Percentiles rank a stretch among this genome's conserved stretches.
Evolutionary conservation across 2,797 vertebrate genomes (phyloP).

Genomic region (Rhinogobio ventralis): DNA sequence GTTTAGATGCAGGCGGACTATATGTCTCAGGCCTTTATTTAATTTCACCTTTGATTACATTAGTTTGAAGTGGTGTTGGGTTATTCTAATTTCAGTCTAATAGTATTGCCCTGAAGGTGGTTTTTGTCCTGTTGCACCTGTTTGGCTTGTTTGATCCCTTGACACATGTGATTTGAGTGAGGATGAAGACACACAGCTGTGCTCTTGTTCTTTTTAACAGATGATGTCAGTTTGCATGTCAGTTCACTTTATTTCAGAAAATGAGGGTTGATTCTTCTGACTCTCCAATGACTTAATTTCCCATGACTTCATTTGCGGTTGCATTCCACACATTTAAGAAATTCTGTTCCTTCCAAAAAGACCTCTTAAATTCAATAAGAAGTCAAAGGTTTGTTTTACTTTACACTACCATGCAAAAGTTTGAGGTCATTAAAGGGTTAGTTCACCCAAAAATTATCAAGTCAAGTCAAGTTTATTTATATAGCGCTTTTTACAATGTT

Average conservation of each 20-base stretch:
- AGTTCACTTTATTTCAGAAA: constrained; percentile 9
- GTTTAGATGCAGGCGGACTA: constrained; percentile 45
- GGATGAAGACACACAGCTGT: neutral
- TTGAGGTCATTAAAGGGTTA: neutral
- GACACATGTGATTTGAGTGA: constrained; percentile 5
- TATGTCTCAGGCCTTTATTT: constrained; percentile 36
- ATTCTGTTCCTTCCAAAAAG: neutral
- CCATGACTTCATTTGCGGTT: neutral
- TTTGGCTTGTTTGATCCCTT: constrained; percentile 2
- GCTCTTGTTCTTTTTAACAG: neutral
- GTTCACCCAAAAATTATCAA: no score
- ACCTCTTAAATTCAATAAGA: neutral
- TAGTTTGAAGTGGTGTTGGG: constrained; percentile 26
- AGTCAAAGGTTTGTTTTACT: neutral
- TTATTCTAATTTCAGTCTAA: constrained; percentile 1
- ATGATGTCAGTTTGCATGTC: constrained; percentile 9
- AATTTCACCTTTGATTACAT: constrained; percentile 10
- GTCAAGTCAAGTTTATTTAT: no score
- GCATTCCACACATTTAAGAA: neutral
- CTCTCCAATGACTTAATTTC: neutral
- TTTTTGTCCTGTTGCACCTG: constrained; percentile 18
- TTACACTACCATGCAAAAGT: neutral
- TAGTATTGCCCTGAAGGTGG: neutral
- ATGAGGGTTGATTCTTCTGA: neutral
- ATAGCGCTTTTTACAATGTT: no score